Conservation (phyloP, 2,797 vertebrate species). For the Agapornis canus region DNA sequence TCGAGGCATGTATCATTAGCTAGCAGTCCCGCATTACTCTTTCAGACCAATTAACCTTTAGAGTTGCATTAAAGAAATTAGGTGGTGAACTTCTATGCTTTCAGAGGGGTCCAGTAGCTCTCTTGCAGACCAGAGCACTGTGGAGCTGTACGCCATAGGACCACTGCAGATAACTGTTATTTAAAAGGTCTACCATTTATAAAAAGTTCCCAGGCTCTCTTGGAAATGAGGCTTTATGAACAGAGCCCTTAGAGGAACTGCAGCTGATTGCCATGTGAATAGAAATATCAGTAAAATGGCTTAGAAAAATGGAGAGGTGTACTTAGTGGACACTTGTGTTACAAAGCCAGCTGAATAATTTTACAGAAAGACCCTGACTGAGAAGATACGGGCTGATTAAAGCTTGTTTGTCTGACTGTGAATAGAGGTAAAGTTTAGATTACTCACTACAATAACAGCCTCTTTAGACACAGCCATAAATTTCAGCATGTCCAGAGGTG, state of each 20-base stretch:
- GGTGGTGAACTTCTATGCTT: constrained; percentile 66
- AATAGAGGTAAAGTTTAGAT: constrained; percentile 66
- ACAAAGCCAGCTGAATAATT: constrained; percentile 47
- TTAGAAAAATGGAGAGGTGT: constrained; percentile 48
- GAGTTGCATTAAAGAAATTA: constrained; percentile 79
- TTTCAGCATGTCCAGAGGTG: constrained; percentile 69
- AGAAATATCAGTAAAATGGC: constrained; percentile 57
- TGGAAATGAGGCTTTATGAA: constrained; percentile 37
- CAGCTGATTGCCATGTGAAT: constrained; percentile 53
- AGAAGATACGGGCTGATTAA: constrained; percentile 49
- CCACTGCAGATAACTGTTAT: constrained; percentile 53
- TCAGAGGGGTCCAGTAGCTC: constrained; percentile 55
- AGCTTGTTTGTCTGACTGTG: constrained; percentile 53
- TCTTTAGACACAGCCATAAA: constrained; percentile 69
- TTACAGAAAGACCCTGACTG: constrained; percentile 26
- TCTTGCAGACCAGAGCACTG: constrained; percentile 31
- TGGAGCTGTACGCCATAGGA: background rate
- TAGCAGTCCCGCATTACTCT: constrained; percentile 61
- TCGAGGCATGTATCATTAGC: constrained; percentile 65
- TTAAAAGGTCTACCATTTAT: constrained; percentile 54
- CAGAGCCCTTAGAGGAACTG: constrained; percentile 32
- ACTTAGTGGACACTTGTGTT: constrained; percentile 40
- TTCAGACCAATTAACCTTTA: constrained; percentile 80
- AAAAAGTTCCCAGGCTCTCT: constrained; percentile 40
- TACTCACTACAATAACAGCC: constrained; percentile 58